Base-by-base conservation (phyloP, 2,113 vertebrate species). In the Sphyrna mokarran region DNA sequence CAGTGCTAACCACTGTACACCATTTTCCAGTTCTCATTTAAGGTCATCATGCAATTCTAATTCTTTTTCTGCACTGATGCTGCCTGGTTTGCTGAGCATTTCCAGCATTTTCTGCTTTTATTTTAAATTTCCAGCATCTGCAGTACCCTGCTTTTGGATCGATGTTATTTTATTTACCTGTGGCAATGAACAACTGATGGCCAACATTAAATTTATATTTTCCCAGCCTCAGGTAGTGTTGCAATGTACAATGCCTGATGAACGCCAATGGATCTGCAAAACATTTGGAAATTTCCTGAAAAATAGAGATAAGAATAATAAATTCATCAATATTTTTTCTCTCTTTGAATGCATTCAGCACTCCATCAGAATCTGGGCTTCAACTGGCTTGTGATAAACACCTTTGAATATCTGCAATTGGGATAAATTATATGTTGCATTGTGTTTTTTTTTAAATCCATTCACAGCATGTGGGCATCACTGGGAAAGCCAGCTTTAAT, bases 361-460 rank as follows among this genome's bases (percentile, higher is more conserved):
- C 1, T 76, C 8, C 72, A 76, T 29, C 29, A 23, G 23, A 54
- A 87, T 48, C 40, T 48, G 40, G 43, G 6, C 20, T 86, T 86
- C 43, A 43, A 8, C 40, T 48, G 3, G 22, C 23, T 29, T 48
- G 6, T 68, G 63, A 68, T 69, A 70, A 70, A 70, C 13, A 40
- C 66, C 87, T 90, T 61, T 61, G 87, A 90, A 61, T 61, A 61
- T 90, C 87, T 61, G 22, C 48, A 61, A n/a, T 90, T 90, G 87
- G 29, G 33, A 61, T 61, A 90, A 90, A 90, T 14, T 61, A 54
- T 48, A 61, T 29, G 54, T 61, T 29, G 86, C 23, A 58, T 23
- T 54, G 26, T 61, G 72, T 33, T 76, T 76, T 76, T 76, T 33
- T 33, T 33, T 33, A n/a, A 76, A 76, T 76, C 72, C 72, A 76